Evolutionary conservation across 2,888 invertebrate genomes (phyloP), one percentile per base, ranked within the genome.

Genomic region (Lasioglossum leucozonium): DNA sequence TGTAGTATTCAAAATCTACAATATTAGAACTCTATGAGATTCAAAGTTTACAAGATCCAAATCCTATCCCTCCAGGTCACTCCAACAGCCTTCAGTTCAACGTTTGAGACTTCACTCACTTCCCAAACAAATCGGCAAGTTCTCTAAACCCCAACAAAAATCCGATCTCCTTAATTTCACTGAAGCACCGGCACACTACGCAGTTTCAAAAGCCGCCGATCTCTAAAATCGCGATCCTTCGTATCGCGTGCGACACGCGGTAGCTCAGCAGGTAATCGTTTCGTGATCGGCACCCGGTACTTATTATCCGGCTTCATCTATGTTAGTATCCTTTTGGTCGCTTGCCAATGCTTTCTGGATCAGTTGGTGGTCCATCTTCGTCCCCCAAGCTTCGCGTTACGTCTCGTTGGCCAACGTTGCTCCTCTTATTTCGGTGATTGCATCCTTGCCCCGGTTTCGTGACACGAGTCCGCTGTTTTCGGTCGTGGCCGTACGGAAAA

Each of bases 401-500:
- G 6, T 22, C 65, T 18, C 62, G 26, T 65, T 65, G 22, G 26
- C 13, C 11, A 11, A 4, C 26, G 37, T 22, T 37, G 26, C 34
- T 26, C 18, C 30, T 34, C n/a, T 42, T 51, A 11, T 37, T 10
- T 47, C 11, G 47, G 30, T 30, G 11, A n/a, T 51, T 18, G 30
- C 16, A 42, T n/a, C 26, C 37, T 8, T 67, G 47, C 2, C 30
- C 55, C 37, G 18, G 34, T 42, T n/a, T 34, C 58, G 5, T 13
- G 13, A 1, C 71, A 18, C 58, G 18, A 40, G 51, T 13, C 11
- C 6, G 37, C 22, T 77, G 55, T 69, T 77, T 83, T 81, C 8
- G 16, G 72, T 30, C 71, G 74, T 6, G 62, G 44, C 78, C 58
- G 90, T 88, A 34, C 65, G 87, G 40, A 86, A 91, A 88, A 51